A percentile compares a stretch with the other conserved stretches of the same genome.
phyloP scores from a whole-genome alignment of 2,113 vertebrate genomes.

The Puma concolor region DNA sequence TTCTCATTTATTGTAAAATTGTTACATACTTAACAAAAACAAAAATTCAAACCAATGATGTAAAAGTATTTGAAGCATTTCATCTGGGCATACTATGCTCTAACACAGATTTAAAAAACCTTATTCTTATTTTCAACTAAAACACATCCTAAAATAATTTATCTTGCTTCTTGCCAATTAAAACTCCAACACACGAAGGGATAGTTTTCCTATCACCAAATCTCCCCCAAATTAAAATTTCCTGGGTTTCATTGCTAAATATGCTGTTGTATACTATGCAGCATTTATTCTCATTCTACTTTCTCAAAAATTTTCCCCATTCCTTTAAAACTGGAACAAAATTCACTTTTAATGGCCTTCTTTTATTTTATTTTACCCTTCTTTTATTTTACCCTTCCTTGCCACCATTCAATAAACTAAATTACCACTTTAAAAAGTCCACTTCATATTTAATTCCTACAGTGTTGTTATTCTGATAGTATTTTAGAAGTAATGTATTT shows the following conservation, averaged over 20 bases:
- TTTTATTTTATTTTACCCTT: neutral
- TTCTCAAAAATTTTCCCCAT: neutral
- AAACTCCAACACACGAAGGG: neutral
- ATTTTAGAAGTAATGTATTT: neutral
- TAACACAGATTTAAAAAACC: neutral
- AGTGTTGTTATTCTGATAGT: neutral
- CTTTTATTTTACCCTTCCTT: neutral
- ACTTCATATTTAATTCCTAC: slow-evolving; percentile 43
- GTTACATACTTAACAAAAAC: slow-evolving; percentile 20
- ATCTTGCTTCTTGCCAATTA: neutral
- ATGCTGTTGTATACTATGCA: neutral
- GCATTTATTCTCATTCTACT: neutral
- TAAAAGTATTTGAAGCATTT: slow-evolving; percentile 41
- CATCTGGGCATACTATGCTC: neutral
- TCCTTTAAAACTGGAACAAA: slow-evolving; percentile 6
- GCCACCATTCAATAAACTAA: slow-evolving; percentile 32
- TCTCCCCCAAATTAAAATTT: slow-evolving; percentile 24
- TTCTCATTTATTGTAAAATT: slow-evolving; percentile 3
- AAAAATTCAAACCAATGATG: slow-evolving; percentile 25
- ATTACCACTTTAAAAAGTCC: slow-evolving; percentile 30
- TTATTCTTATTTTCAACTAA: neutral
- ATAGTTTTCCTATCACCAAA: slow-evolving; percentile 3
- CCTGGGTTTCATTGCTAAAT: slow-evolving; percentile 8
- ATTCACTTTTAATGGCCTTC: slow-evolving; percentile 16
- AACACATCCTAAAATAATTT: neutral